Conservation (phyloP, 2,888 invertebrate genomes). For the Formica aserva region DNA sequence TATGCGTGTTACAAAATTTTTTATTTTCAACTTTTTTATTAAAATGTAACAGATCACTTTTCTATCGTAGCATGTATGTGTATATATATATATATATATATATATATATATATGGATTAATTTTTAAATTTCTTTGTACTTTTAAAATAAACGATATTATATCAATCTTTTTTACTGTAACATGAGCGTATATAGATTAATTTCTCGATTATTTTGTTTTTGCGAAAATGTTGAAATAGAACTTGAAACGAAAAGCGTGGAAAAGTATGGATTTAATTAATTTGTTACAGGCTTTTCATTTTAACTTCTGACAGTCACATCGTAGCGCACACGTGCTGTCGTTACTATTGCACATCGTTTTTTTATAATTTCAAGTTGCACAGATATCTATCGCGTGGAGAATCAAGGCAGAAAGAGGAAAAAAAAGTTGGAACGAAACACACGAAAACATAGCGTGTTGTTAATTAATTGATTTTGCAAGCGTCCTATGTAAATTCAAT, state of each 20-base stretch:
- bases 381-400: constrained; percentile 39
- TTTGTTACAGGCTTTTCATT: constrained; percentile 34
- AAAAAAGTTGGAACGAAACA: constrained; percentile 62
- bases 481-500: constrained; percentile 27
- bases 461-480: constrained; percentile 40
- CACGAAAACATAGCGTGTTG: constrained; percentile 20
- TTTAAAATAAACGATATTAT: not conserved
- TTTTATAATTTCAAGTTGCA: constrained; percentile 47
- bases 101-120: not conserved
- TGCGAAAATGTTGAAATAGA: constrained; percentile 69
- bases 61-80: not conserved
- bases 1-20: not conserved
- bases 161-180: not conserved
- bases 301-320: constrained; percentile 37
- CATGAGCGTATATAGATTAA: not conserved
- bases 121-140: not conserved
- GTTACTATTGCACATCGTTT: constrained; percentile 21
- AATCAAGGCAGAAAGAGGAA: constrained; percentile 32
- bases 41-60: not conserved
- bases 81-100: not conserved
- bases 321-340: constrained; percentile 26
- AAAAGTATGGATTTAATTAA: constrained; percentile 42
- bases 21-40: constrained; percentile 11
- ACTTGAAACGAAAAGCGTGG: constrained; percentile 76
- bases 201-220: constrained; percentile 6